A percentile compares a stretch with the other conserved stretches of the same genome.
These are phyloP conservation scores for Lordiphosa collinella DNA, from an alignment of 1,140 invertebrate species.

Conservation along the genomic window DNA sequence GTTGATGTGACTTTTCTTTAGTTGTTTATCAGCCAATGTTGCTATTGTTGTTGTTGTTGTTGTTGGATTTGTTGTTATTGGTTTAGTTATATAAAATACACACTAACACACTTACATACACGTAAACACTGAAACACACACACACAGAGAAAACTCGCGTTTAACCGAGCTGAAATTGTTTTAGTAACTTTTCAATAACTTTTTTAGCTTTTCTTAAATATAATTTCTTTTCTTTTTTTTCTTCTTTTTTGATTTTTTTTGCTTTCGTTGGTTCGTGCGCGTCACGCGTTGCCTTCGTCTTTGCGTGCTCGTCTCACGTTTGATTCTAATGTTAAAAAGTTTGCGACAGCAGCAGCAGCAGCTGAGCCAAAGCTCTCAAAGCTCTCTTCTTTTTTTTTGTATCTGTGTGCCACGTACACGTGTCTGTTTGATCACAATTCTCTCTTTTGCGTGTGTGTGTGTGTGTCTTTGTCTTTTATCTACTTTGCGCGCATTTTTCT, in stretches of 20 bases:
- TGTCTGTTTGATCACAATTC: conserved; percentile 42
- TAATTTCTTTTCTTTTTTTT: conserved; percentile 20
- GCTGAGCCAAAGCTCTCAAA: conserved; percentile 32
- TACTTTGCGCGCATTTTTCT: conserved; percentile 51
- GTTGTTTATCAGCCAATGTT: conserved; percentile 10
- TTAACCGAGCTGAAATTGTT: neutral
- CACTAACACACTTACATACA: conserved; percentile 8
- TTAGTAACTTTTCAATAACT: neutral
- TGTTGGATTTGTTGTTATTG: conserved; percentile 17
- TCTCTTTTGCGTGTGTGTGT: neutral
- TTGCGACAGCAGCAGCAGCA: conserved; percentile 19
- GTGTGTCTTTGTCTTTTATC: conserved; percentile 21
- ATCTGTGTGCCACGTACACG: conserved; percentile 58
- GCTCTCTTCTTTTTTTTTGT: conserved; percentile 10
- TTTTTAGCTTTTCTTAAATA: neutral
- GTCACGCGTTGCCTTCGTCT: conserved; percentile 41
- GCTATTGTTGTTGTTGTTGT: conserved; percentile 20
- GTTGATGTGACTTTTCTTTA: conserved; percentile 18
- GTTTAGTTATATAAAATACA: conserved; percentile 25
- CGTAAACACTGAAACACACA: conserved; percentile 13
- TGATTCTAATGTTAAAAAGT: conserved; percentile 28
- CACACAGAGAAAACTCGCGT: conserved; percentile 8
- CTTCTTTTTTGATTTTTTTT: conserved; percentile 28
- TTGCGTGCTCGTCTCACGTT: conserved; percentile 57
- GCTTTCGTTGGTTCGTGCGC: conserved; percentile 33